Percentiles rank a stretch among this genome's conserved stretches.
phyloP scores from a whole-genome alignment of 2,113 vertebrate species.

The Caloenas nicobarica region DNA sequence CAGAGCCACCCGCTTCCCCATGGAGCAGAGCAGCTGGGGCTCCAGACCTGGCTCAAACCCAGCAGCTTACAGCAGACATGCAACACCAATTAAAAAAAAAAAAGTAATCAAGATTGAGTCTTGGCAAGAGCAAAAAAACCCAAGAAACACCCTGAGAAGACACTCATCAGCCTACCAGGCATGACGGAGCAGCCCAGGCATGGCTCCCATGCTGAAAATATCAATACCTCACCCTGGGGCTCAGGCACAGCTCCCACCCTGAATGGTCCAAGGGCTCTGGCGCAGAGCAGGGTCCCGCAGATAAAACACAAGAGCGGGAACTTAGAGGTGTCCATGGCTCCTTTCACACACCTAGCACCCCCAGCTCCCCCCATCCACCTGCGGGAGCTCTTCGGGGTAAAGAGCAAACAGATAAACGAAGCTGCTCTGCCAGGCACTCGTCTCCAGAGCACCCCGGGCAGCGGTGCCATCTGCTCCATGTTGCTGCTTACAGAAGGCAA shows the following conservation, averaged over 20 bases:
- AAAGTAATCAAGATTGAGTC: background rate
- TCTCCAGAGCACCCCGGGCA: background rate
- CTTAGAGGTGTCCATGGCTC: background rate
- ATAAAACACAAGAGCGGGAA: background rate
- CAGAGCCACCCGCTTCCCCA: background rate
- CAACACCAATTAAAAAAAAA: rapidly evolving
- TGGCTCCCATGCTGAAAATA: background rate
- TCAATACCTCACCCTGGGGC: background rate
- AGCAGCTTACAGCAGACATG: background rate
- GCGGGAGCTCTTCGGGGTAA: background rate
- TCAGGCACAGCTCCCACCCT: background rate
- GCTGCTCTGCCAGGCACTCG: background rate
- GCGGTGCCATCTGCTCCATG: background rate
- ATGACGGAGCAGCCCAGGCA: background rate
- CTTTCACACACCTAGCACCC: background rate
- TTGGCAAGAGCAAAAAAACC: background rate
- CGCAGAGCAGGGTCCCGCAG: background rate
- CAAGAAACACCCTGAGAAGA: background rate
- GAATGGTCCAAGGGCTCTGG: background rate
- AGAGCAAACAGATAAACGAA: rapidly evolving
- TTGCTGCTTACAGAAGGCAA: background rate
- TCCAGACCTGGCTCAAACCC: background rate
- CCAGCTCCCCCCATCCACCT: background rate
- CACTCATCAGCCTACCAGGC: background rate
- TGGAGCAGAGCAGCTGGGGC: rapidly evolving